Conservation (phyloP, 2,113 vertebrate genomes). For the Phainopepla nitens region DNA sequence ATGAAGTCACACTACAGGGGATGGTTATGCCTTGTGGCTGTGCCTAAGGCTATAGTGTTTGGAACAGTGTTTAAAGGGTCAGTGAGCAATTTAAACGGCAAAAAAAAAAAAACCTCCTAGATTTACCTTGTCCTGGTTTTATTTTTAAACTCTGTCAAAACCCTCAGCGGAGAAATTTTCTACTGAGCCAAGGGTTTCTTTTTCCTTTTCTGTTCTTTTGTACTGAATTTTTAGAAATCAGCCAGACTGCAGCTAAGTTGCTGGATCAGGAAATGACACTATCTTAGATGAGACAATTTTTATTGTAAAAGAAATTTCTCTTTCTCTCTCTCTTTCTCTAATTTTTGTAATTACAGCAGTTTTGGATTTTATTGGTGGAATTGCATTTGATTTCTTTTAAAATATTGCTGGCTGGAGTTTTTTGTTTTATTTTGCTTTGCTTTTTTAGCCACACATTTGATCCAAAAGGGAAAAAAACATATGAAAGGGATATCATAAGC, state of each 20-base stretch:
- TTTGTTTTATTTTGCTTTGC: not conserved
- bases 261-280: not conserved
- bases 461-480: not conserved
- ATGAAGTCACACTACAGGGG: not conserved
- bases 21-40: conserved; percentile 31
- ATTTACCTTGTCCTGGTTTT: conserved; percentile 30
- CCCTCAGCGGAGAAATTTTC: not conserved
- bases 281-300: not conserved
- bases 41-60: conserved; percentile 28
- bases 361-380: not conserved
- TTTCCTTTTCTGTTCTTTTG: not conserved
- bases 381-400: not conserved
- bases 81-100: conserved; percentile 3
- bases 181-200: not conserved
- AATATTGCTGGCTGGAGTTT: fast-evolving
- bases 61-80: conserved; percentile 40
- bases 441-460: not conserved
- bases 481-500: not conserved
- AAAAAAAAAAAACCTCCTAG: conserved; percentile 9
- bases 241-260: not conserved
- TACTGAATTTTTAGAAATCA: not conserved
- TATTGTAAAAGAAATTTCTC: not conserved
- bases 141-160: conserved; percentile 62
- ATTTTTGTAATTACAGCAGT: not conserved
- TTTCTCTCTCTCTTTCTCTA: not conserved